Percentiles rank a stretch among this genome's conserved stretches.
These are phyloP conservation scores for Lacanobia oleracea DNA, from an alignment of 2,888 invertebrate species.

Conservation along the genomic window DNA sequence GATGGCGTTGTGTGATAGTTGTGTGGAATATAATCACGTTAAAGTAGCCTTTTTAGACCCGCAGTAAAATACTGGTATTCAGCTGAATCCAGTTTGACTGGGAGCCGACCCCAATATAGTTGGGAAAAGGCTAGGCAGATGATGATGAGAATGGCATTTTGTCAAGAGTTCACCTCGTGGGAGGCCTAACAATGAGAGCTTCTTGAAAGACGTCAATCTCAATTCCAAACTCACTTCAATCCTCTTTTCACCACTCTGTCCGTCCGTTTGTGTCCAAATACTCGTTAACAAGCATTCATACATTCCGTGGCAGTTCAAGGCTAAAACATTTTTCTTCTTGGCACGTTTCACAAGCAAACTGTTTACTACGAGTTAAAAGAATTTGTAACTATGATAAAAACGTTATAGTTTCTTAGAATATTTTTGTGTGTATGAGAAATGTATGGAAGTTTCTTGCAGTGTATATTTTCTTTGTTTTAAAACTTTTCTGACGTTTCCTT, in stretches of 20 bases:
- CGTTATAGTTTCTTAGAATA: constrained; percentile 27
- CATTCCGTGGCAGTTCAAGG: constrained; percentile 41
- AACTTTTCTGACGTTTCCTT: constrained; percentile 5
- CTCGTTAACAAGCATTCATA: constrained; percentile 31
- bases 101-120: no score
- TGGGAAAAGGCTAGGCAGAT: no score
- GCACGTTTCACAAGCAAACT: constrained; percentile 28
- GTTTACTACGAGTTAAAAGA: constrained; percentile 55
- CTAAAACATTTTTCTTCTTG: constrained; percentile 28
- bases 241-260: neutral
- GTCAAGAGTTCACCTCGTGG: neutral
- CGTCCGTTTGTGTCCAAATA: constrained; percentile 22
- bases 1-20: no score
- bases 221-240: constrained; percentile 8
- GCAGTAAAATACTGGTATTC: no score
- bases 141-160: no score
- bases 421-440: constrained; percentile 1
- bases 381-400: constrained; percentile 41
- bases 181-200: neutral
- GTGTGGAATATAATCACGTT: no score
- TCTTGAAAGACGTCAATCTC: constrained; percentile 10
- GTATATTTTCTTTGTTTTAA: constrained; percentile 23
- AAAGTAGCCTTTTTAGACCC: no score
- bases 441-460: neutral
- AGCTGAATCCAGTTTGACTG: no score